Evolutionary conservation across 2,797 vertebrate genomes (phyloP).

Genomic region (Numenius phaeopus): DNA sequence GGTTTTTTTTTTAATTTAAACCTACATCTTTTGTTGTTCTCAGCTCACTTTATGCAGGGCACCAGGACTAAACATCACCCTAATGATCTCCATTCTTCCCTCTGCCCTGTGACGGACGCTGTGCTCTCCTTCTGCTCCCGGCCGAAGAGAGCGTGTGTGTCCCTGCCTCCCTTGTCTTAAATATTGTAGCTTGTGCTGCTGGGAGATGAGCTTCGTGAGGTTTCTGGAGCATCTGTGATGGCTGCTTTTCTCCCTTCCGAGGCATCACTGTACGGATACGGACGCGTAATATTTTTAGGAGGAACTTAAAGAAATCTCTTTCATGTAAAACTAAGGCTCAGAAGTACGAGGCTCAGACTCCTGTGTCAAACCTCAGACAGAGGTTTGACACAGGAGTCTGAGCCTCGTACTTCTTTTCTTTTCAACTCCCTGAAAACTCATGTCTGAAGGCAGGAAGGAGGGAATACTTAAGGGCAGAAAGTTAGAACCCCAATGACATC

Average conservation of each 20-base stretch:
- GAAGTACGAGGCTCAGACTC: too few species aligned
- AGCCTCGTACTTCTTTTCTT: background rate
- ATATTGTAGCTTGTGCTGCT: background rate
- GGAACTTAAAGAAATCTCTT: constrained; percentile 38
- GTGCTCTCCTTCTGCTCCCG: background rate
- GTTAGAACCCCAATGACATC: background rate
- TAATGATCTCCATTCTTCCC: background rate
- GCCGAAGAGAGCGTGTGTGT: background rate
- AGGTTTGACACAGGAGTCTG: background rate
- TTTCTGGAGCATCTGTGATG: background rate
- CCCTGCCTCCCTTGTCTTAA: background rate
- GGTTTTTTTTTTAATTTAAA: background rate
- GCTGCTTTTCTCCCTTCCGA: background rate
- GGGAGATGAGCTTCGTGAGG: background rate
- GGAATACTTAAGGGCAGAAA: background rate
- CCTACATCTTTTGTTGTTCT: background rate
- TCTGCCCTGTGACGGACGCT: background rate
- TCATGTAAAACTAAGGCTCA: constrained; percentile 29
- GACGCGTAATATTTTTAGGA: constrained; percentile 9
- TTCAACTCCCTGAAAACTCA: background rate
- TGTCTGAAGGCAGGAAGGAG: background rate
- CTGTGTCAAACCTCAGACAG: background rate
- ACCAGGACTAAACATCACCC: background rate
- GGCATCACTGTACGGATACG: background rate
- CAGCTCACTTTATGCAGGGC: background rate